Evolutionary conservation across 2,888 invertebrate genomes (phyloP), one percentile per base, ranked within the genome.

Genomic region (Rotaria magnacalcarata): DNA sequence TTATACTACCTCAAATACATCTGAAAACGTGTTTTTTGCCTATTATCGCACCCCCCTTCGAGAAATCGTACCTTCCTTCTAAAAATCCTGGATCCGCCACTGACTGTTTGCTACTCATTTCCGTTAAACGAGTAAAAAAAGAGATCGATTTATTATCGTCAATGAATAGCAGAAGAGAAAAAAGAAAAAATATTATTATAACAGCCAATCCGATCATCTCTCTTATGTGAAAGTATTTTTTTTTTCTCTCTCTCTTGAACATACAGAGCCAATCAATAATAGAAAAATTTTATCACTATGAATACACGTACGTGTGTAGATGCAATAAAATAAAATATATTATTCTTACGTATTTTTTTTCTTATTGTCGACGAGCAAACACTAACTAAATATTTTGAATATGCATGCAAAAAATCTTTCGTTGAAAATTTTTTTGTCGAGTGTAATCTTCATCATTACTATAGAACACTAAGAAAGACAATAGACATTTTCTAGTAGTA

Each of bases 151-250:
- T 67, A 67, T 34, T 16, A 67, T 67, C 34, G 67, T 34, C 67
- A 67, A 67, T 67, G 67, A 67, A 27, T 19, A 67, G 27, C 5
- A 67, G 67, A 67, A 52, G 52, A 14, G 52, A n/a, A 67, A 41
- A 67, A 67, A 67, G 67, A 67, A 67, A 67, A 67, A 67, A 67
- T 67, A 67, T 67, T 67, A 67, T 67, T 34, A 34, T 67, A 67
- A 67, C 67, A 34, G 67, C 67, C 67, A 67, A 67, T 67, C 67
- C 67, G 34, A 67, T 67, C 34, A 67, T 27, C 67, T 67, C 14
- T 67, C 34, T 67, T 14, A 67, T 67, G 41, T 67, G 67, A 67
- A 67, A 67, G 67, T 67, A 67, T 67, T 67, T 21, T 54, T 54
- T 21, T 54, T 52, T 16, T 52, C 16, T 52, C 52, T 52, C 52